A percentile compares a stretch with the other conserved stretches of the same genome.
Conservation (phyloP, 2,888 invertebrate genomes). For the Chymomyza amoena region DNA sequence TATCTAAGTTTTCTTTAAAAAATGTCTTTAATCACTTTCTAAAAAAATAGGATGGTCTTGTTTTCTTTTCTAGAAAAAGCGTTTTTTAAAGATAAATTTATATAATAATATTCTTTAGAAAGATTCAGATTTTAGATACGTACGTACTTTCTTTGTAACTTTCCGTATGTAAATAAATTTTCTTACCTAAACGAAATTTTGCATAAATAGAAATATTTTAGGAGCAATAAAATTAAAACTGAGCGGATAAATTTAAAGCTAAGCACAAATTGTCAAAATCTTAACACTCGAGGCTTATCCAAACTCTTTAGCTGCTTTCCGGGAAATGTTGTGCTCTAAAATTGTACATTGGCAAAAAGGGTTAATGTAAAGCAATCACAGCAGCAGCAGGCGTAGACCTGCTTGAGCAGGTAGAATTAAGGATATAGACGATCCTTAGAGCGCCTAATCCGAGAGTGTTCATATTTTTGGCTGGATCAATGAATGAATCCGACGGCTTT, state of each 20-base stretch:
- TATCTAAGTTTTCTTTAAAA: no score
- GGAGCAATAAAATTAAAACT: background rate
- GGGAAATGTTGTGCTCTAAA: background rate
- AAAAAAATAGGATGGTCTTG: no score
- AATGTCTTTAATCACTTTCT: no score
- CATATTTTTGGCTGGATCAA: slow-evolving; percentile 42
- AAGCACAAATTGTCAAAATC: background rate
- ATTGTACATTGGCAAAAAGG: background rate
- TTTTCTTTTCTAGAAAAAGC: no score
- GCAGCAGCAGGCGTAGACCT: background rate
- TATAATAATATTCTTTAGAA: no score
- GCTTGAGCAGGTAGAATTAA: slow-evolving; percentile 45
- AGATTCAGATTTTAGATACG: no score
- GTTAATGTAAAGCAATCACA: background rate
- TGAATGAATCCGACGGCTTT: slow-evolving; percentile 62
- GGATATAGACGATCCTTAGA: background rate
- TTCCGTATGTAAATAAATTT: no score
- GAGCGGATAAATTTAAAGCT: no score
- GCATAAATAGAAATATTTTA: background rate
- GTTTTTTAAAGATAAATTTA: no score
- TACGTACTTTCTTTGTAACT: no score
- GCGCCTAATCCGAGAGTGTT: slow-evolving; percentile 43
- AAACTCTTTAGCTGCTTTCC: background rate
- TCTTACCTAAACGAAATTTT: no score
- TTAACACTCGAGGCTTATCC: background rate